Evolutionary conservation across 2,797 vertebrate genomes (phyloP).

Genomic region (Chaetophractus vellerosus): DNA sequence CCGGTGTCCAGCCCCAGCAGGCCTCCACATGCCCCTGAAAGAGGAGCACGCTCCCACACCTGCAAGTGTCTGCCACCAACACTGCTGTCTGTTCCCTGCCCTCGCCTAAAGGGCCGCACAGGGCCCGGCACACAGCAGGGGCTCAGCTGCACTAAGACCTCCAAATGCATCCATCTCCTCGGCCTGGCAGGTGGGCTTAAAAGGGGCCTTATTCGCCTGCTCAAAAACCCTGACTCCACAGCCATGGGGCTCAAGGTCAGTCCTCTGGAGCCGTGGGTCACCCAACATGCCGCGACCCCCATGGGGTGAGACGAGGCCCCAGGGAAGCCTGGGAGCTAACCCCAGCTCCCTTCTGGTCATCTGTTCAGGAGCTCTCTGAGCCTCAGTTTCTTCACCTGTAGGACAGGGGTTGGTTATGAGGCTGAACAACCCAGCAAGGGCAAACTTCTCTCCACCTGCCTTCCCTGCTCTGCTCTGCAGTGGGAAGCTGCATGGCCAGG

Average conservation of each 20-base stretch:
- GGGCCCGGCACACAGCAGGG: accelerated
- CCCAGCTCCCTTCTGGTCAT: neutral
- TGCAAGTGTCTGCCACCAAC: neutral
- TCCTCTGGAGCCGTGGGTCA: neutral
- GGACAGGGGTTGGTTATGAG: neutral
- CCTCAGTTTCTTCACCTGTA: neutral
- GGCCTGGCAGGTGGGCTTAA: neutral
- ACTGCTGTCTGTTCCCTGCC: neutral
- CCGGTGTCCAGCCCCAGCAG: no score
- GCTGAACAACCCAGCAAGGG: no score
- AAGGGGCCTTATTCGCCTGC: neutral
- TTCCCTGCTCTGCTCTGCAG: no score
- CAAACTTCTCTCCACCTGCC: neutral
- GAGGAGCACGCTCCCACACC: accelerated
- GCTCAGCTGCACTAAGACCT: neutral
- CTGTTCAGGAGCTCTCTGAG: neutral
- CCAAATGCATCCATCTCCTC: neutral
- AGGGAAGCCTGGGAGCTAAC: neutral
- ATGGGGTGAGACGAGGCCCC: neutral
- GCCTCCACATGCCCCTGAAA: neutral
- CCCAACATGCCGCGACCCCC: neutral
- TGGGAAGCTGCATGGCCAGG: neutral
- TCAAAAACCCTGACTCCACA: neutral
- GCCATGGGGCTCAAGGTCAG: neutral
- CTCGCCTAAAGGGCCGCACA: neutral